A percentile compares a stretch with the other conserved stretches of the same genome.
Evolutionary conservation across 2,113 vertebrate species (phyloP).

Genomic region (Baryphthengus martii): DNA sequence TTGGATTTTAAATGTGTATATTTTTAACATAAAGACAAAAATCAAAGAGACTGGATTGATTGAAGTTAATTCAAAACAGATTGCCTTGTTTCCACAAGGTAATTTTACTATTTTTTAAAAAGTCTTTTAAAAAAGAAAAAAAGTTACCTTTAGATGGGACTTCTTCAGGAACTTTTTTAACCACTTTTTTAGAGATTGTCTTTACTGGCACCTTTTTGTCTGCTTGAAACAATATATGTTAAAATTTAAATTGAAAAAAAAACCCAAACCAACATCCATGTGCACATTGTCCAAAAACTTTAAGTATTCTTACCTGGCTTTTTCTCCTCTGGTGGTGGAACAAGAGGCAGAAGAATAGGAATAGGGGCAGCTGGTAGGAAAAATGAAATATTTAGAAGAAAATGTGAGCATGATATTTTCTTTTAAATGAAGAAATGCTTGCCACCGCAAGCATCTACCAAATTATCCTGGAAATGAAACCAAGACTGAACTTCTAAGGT

Average conservation of each 20-base stretch:
- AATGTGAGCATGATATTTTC: background rate
- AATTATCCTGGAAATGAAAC: background rate
- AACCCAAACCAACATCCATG: background rate
- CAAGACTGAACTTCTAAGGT: background rate
- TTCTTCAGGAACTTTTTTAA: slow-evolving; percentile 71
- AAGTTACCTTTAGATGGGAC: slow-evolving; percentile 68
- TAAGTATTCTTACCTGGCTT: slow-evolving; percentile 62
- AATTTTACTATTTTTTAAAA: background rate
- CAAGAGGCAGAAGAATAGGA: slow-evolving; percentile 70
- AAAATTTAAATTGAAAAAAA: background rate
- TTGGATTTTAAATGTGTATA: background rate
- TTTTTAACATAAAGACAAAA: background rate
- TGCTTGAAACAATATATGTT: slow-evolving; percentile 24
- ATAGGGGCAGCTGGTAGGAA: slow-evolving; percentile 43
- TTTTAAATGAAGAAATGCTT: background rate
- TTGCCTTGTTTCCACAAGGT: background rate
- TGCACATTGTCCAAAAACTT: background rate
- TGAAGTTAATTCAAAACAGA: background rate
- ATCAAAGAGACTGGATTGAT: background rate
- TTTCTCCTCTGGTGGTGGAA: slow-evolving; percentile 71
- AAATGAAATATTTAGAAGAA: slow-evolving; percentile 58
- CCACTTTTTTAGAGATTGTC: slow-evolving; percentile 73
- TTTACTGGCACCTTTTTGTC: slow-evolving; percentile 68
- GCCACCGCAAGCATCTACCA: background rate
- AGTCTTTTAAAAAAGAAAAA: background rate